Evolutionary conservation across 2,797 vertebrate species (phyloP).

Genomic region (Argyrosomus regius): DNA sequence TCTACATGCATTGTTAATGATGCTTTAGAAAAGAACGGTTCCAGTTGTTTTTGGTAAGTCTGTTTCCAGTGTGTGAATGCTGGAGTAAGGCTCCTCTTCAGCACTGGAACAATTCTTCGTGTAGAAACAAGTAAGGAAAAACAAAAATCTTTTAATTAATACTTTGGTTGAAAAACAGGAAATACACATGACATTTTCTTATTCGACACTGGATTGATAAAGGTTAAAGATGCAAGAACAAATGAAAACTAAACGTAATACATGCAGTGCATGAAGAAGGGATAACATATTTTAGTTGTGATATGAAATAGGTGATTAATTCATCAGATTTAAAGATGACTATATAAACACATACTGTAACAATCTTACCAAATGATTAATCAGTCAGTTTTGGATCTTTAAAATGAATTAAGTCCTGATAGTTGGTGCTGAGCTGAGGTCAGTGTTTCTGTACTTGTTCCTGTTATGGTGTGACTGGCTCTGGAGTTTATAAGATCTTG

Average conservation of each 20-base stretch:
- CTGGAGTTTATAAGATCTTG: not conserved
- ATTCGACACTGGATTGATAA: not conserved
- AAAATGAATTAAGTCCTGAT: not conserved
- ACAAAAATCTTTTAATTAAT: fast-evolving
- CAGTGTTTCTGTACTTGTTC: constrained; percentile 2
- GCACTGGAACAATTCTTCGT: constrained; percentile 52
- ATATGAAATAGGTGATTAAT: no score
- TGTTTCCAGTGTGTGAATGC: constrained; percentile 57
- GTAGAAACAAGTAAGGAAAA: constrained; percentile 63
- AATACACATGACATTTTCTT: no score
- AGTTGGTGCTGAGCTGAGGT: not conserved
- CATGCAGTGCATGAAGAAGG: no score
- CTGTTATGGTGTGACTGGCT: constrained; percentile 22
- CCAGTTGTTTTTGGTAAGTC: constrained; percentile 27
- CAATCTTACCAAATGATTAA: no score
- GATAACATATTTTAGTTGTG: no score
- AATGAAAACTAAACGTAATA: no score
- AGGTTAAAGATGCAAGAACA: no score
- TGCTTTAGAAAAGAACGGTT: not conserved
- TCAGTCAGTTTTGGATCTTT: no score
- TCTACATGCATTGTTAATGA: no score
- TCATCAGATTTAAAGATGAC: no score
- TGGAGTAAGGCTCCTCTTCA: constrained; percentile 48
- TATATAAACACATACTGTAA: no score
- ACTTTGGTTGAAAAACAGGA: not conserved